Evolutionary conservation across 2,888 invertebrate genomes (phyloP).

Genomic region (Spilosoma lubricipeda): DNA sequence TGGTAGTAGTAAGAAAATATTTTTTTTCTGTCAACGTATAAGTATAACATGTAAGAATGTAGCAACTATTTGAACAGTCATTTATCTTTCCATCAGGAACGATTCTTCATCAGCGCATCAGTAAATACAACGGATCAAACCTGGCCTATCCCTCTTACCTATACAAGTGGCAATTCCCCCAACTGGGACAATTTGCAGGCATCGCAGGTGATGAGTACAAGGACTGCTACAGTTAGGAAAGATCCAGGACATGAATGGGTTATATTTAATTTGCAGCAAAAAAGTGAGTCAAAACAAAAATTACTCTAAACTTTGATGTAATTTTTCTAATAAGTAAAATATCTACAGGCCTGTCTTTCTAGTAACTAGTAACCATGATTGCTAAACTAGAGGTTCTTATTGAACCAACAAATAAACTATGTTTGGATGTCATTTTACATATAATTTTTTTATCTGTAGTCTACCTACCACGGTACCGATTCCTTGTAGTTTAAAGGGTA

Average conservation of each 20-base stretch:
- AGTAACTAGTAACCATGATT: not conserved
- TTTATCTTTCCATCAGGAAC: slow-evolving; percentile 60
- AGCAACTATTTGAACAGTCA: not conserved
- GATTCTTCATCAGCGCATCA: slow-evolving; percentile 71
- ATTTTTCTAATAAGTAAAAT: not conserved
- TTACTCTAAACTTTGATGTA: not conserved
- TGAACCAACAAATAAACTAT: not conserved
- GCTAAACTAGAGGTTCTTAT: not conserved
- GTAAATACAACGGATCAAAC: slow-evolving; percentile 61
- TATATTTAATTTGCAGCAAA: slow-evolving; percentile 87
- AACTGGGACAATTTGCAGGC: slow-evolving; percentile 69
- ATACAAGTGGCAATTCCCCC: slow-evolving; percentile 71
- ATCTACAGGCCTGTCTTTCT: not conserved
- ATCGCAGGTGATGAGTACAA: slow-evolving; percentile 60
- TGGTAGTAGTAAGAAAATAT: not conserved
- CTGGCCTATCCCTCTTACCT: slow-evolving; percentile 81
- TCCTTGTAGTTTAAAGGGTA: too few species aligned
- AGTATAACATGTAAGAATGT: not conserved
- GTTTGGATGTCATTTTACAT: too few species aligned
- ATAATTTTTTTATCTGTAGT: too few species aligned
- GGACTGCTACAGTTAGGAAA: slow-evolving; percentile 55
- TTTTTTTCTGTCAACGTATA: not conserved
- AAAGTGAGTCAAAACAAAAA: slow-evolving; percentile 71
- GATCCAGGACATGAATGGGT: slow-evolving; percentile 82
- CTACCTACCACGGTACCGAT: too few species aligned